phyloP scores from a whole-genome alignment of 1,140 invertebrate genomes.

The Phocides pigmalion region DNA sequence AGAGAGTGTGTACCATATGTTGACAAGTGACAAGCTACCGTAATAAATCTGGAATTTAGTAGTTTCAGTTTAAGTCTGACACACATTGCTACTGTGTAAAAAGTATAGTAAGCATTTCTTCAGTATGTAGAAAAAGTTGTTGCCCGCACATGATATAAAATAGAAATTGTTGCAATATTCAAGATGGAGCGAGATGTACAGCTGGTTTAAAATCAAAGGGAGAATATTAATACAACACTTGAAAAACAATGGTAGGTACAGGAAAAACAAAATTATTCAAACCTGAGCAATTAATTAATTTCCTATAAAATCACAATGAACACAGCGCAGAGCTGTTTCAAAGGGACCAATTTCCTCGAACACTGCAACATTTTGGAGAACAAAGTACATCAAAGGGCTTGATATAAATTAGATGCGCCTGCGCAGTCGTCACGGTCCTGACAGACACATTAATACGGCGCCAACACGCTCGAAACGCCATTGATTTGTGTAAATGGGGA shows the following conservation, averaged over 20 bases:
- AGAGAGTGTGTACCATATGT: not conserved
- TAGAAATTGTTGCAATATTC: too few species aligned
- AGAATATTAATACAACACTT: too few species aligned
- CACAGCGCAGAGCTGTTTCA: slow-evolving; percentile 4
- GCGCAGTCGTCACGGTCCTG: slow-evolving; percentile 47
- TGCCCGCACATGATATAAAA: too few species aligned
- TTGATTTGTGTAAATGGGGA: slow-evolving; percentile 38
- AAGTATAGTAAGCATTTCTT: too few species aligned
- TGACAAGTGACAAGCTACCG: not conserved
- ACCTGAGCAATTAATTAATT: slow-evolving; percentile 4
- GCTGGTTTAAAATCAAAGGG: too few species aligned
- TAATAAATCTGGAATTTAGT: too few species aligned
- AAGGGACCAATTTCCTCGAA: slow-evolving; percentile 34
- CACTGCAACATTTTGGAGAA: slow-evolving; percentile 36
- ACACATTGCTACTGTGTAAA: too few species aligned
- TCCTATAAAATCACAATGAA: slow-evolving; percentile 6
- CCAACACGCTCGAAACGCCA: slow-evolving; percentile 41
- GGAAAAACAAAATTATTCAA: slow-evolving; percentile 1
- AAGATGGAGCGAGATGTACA: too few species aligned
- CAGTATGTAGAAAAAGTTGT: too few species aligned
- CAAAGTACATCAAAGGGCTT: slow-evolving; percentile 56
- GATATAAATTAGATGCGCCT: slow-evolving; percentile 51
- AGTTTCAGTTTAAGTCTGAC: too few species aligned
- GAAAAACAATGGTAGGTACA: too few species aligned
- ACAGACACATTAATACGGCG: slow-evolving; percentile 55